Evolutionary conservation across 2,113 vertebrate species (phyloP).

Genomic region (Halcyon malimbica): DNA sequence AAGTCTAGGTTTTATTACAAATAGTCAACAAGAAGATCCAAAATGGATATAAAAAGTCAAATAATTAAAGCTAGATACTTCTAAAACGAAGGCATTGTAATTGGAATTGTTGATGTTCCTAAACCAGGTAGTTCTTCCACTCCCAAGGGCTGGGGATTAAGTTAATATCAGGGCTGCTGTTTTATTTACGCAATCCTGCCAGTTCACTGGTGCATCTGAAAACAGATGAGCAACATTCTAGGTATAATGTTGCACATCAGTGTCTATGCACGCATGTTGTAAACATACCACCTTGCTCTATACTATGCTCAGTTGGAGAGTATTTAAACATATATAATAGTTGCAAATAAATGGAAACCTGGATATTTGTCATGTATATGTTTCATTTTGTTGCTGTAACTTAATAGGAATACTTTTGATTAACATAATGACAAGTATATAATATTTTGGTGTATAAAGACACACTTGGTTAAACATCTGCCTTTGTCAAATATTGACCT

Average conservation of each 20-base stretch:
- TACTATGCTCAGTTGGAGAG: not conserved
- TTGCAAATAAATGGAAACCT: not conserved
- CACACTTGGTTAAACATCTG: not conserved
- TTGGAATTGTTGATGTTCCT: not conserved
- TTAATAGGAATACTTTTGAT: not conserved
- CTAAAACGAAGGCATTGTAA: not conserved
- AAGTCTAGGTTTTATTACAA: not conserved
- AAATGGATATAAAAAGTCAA: not conserved
- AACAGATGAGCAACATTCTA: not conserved
- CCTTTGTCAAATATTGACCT: not conserved
- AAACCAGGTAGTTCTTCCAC: not conserved
- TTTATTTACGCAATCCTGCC: not conserved
- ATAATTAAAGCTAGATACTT: not conserved
- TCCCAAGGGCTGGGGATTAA: not conserved
- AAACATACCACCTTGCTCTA: not conserved
- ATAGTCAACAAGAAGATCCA: not conserved
- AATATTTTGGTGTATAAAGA: not conserved
- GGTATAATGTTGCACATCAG: fast-evolving
- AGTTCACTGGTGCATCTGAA: not conserved
- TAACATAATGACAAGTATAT: not conserved
- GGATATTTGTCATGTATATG: not conserved
- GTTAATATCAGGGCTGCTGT: too few relatives aligned
- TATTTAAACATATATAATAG: not conserved
- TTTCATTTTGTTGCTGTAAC: not conserved
- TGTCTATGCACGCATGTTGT: too few relatives aligned